phyloP scores from a whole-genome alignment of 2,888 invertebrate genomes.

The Sminthurides aquaticus region DNA sequence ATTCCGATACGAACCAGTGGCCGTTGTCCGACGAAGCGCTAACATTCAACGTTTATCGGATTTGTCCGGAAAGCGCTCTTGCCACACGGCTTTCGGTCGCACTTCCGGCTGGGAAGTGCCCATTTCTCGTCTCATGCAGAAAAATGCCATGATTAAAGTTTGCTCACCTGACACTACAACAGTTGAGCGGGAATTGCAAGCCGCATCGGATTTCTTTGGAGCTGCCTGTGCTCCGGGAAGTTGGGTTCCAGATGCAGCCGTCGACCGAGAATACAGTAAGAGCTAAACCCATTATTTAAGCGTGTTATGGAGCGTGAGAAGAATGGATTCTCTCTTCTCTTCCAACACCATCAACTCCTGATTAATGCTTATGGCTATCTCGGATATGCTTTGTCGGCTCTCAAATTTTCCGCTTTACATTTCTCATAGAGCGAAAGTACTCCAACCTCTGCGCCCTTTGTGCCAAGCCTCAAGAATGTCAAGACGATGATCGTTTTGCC shows the following conservation, averaged over 20 bases:
- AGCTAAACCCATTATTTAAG: not conserved
- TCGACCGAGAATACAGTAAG: conserved; percentile 66
- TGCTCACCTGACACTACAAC: conserved; percentile 63
- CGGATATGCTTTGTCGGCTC: conserved; percentile 1
- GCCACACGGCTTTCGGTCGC: conserved; percentile 78
- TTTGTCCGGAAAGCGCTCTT: conserved; percentile 63
- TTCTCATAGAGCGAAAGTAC: conserved; percentile 61
- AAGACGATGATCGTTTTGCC: conserved; percentile 74
- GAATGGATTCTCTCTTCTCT: not conserved
- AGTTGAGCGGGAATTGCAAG: conserved; percentile 71
- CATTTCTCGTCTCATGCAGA: conserved; percentile 57
- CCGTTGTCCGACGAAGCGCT: conserved; percentile 68
- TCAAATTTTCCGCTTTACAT: conserved; percentile 9
- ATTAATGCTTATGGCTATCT: not conserved
- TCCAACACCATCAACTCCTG: too few relatives aligned
- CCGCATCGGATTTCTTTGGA: conserved; percentile 69
- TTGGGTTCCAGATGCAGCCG: conserved; percentile 68
- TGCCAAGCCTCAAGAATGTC: conserved; percentile 65
- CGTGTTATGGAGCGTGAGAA: not conserved
- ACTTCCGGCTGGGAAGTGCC: conserved; percentile 76
- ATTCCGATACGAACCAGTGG: conserved; percentile 73
- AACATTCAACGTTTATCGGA: conserved; percentile 60
- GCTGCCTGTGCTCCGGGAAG: conserved; percentile 78
- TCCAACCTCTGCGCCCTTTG: conserved; percentile 71
- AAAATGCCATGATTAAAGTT: conserved; percentile 57